Percentiles rank a stretch among this genome's conserved stretches.
Evolutionary conservation across 2,797 vertebrate genomes (phyloP).

Genomic region (Sebastes kiyomatsui): DNA sequence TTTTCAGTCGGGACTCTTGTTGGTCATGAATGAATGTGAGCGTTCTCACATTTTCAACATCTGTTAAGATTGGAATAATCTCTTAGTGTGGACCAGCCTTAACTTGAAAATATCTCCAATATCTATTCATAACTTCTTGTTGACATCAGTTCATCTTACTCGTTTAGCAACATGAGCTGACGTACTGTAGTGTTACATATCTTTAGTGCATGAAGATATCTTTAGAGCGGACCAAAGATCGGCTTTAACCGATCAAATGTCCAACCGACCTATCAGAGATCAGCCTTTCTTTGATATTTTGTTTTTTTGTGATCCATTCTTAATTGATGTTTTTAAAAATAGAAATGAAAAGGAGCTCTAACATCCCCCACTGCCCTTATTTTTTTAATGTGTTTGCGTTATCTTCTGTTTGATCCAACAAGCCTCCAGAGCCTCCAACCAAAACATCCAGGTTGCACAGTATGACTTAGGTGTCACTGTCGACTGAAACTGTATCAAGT

Average conservation of each 20-base stretch:
- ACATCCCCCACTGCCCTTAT: background rate
- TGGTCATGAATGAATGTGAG: no score
- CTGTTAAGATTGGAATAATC: no score
- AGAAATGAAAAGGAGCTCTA: background rate
- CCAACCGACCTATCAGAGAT: fast-evolving
- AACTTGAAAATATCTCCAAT: no score
- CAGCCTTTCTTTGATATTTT: background rate
- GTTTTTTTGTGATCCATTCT: background rate
- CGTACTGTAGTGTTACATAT: background rate
- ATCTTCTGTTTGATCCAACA: background rate
- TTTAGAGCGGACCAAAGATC: background rate
- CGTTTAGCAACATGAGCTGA: background rate
- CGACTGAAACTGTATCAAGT: constrained; percentile 21
- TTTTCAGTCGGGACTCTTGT: no score
- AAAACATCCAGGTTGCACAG: background rate
- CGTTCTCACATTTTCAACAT: no score
- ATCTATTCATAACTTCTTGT: background rate
- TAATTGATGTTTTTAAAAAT: background rate
- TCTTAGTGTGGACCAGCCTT: no score
- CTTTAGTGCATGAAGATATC: no score
- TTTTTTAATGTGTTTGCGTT: background rate
- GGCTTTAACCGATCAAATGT: background rate
- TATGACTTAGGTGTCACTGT: background rate
- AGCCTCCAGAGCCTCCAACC: background rate
- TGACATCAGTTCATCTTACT: background rate